Percentiles rank a stretch among this genome's conserved stretches.
Conservation (phyloP, 2,888 invertebrate genomes). For the Anoncus sp. region DNA sequence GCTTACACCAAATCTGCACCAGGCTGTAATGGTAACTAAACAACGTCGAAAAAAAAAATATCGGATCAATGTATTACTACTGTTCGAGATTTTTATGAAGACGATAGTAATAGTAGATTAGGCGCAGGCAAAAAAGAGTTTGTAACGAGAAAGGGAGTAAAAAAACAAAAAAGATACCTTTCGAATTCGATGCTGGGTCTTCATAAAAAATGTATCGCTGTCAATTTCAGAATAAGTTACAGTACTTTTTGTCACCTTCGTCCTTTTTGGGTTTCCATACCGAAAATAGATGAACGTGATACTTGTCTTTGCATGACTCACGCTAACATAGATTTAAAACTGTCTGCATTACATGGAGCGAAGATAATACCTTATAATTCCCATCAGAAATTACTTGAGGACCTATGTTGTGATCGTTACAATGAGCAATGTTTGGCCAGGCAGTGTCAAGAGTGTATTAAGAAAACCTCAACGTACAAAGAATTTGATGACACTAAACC, state of each 20-base stretch:
- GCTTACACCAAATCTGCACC: background rate
- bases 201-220: slow-evolving; percentile 68
- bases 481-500: slow-evolving; percentile 31
- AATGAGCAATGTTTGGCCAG: slow-evolving; percentile 39
- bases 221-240: slow-evolving; percentile 51
- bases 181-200: slow-evolving; percentile 68
- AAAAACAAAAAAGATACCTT: slow-evolving; percentile 69
- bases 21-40: background rate
- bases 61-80: background rate
- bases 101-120: slow-evolving; percentile 71
- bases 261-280: slow-evolving; percentile 71
- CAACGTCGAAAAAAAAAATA: slow-evolving; percentile 5
- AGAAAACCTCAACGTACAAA: slow-evolving; percentile 29
- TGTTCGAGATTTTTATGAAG: slow-evolving; percentile 68
- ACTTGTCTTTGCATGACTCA: slow-evolving; percentile 62
- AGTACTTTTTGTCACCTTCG: slow-evolving; percentile 64
- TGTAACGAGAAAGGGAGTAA: slow-evolving; percentile 69
- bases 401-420: slow-evolving; percentile 45
- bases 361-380: slow-evolving; percentile 40
- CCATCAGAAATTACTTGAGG: slow-evolving; percentile 16
- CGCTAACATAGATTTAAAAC: slow-evolving; percentile 46
- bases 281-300: slow-evolving; percentile 67
- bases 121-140: slow-evolving; percentile 67
- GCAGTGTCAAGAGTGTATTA: slow-evolving; percentile 29
- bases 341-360: slow-evolving; percentile 21